A percentile compares a stretch with the other conserved stretches of the same genome.
phyloP scores from a whole-genome alignment of 2,888 invertebrate genomes.

The Dysmachus trigonus region DNA sequence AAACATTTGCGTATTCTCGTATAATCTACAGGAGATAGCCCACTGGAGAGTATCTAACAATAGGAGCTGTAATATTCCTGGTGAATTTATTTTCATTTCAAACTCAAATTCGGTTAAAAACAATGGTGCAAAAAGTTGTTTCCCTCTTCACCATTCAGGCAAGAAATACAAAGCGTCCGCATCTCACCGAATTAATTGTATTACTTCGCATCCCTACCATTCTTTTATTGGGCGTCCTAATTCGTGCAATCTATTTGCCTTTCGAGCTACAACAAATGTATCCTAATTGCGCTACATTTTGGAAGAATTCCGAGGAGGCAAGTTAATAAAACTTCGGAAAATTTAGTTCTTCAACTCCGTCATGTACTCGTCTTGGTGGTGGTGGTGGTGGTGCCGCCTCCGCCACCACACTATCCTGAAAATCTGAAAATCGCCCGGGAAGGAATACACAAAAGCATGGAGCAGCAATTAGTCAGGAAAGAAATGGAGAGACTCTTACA shows the following conservation, averaged over 20 bases:
- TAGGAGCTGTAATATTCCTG: background rate
- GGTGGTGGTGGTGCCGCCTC: background rate
- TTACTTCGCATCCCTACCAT: background rate
- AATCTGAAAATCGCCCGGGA: background rate
- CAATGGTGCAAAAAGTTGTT: background rate
- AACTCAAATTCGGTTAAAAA: background rate
- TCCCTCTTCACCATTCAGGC: background rate
- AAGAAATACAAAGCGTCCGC: background rate
- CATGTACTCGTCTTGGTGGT: background rate
- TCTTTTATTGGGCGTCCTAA: background rate
- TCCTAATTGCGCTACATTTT: background rate
- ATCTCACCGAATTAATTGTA: background rate
- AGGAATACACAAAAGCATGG: background rate
- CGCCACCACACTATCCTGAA: background rate
- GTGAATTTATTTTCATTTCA: background rate
- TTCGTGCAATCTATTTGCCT: background rate
- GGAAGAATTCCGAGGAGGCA: background rate
- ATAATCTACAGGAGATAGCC: too few relatives aligned
- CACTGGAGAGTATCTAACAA: background rate
- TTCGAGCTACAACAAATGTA: background rate
- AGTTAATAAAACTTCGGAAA: background rate
- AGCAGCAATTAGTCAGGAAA: slow-evolving; percentile 4
- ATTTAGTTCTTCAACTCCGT: background rate
- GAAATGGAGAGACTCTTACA: background rate
- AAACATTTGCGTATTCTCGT: background rate